Evolutionary conservation across 1,140 invertebrate species (phyloP), one percentile per base, ranked within the genome.

Genomic region (Drosophila triauraria): DNA sequence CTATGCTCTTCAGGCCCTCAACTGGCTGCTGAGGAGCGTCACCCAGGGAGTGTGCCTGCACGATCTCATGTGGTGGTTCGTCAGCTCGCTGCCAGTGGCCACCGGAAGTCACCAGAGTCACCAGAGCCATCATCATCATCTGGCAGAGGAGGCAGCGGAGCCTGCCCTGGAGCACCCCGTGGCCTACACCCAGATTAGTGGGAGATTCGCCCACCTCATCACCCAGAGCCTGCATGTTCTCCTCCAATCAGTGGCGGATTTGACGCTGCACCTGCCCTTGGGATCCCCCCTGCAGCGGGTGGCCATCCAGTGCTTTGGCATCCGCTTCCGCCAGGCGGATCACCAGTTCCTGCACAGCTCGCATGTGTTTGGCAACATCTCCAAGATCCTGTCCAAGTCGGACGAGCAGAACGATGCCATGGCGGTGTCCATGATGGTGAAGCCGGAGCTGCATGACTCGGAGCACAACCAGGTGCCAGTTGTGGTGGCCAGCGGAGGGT

Each of bases 351-450:
- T 99, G n/a, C 98, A 99, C 91, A 95, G 96, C 92, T 96, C 96
- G 64, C 97, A 99, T 93, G 98, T 99, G 4, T 99, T 99, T 92
- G 98, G 97, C 80, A 99, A 99, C 91, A 98, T 99, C 54, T 98
- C 98, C 80, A 98, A 98, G 93, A 99, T 99, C 50, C 94, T 99
- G 35, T 99, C 98, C 1, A 96, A 97, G 72, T 97, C 97, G 5
- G 98, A 98, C 87, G 98, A 98, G 82, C 96, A 96, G 56, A 93
- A 93, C 10, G 94, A 94, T 47, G 83, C 90, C 20, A 82, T 92
- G 81, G 91, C 85, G 4, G 70, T 92, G 2, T 92, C 85, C 10
- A 90, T 35, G 20, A 69, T 80, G 42, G 51, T 74, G 38, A 64
- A 67, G 12, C 43, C 40, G 13, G 69, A 78, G 43, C 27, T 74